phyloP scores from a whole-genome alignment of 2,797 vertebrate genomes.

The Betta splendens region DNA sequence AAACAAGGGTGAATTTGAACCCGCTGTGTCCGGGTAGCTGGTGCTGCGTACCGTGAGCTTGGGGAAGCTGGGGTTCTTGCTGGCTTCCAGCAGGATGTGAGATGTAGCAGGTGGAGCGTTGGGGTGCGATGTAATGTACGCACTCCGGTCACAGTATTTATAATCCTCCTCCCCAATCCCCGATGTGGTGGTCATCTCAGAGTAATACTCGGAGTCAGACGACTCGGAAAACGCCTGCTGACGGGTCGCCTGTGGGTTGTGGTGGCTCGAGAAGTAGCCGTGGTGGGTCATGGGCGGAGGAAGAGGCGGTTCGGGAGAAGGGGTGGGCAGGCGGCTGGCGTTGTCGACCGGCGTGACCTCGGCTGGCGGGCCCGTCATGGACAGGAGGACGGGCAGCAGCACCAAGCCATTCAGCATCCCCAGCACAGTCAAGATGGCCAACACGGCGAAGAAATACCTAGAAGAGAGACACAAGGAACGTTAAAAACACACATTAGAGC shows the following conservation, averaged over 20 bases:
- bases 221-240: conserved; percentile 82
- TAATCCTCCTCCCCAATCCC: conserved; percentile 83
- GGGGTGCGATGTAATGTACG: conserved; percentile 72
- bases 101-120: conserved; percentile 68
- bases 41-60: conserved; percentile 78
- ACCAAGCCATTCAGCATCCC: conserved; percentile 95
- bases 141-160: conserved; percentile 79
- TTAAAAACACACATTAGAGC: not conserved
- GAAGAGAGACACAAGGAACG: not conserved
- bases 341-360: conserved; percentile 83
- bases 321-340: conserved; percentile 72
- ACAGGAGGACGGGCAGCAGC: conserved; percentile 93
- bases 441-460: conserved; percentile 97
- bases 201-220: conserved; percentile 86
- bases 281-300: conserved; percentile 83
- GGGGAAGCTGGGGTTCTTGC: conserved; percentile 87
- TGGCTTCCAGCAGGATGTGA: conserved; percentile 86
- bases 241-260: conserved; percentile 62
- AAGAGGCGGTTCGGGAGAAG: conserved; percentile 74
- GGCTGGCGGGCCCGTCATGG: conserved; percentile 91
- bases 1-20: conserved; percentile 7
- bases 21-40: not conserved
- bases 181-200: conserved; percentile 80
- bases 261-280: conserved; percentile 78
- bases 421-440: conserved; percentile 92